These are phyloP conservation scores for Gambusia holbrooki DNA, from an alignment of 2,113 vertebrate genomes.

Conservation along the genomic window DNA sequence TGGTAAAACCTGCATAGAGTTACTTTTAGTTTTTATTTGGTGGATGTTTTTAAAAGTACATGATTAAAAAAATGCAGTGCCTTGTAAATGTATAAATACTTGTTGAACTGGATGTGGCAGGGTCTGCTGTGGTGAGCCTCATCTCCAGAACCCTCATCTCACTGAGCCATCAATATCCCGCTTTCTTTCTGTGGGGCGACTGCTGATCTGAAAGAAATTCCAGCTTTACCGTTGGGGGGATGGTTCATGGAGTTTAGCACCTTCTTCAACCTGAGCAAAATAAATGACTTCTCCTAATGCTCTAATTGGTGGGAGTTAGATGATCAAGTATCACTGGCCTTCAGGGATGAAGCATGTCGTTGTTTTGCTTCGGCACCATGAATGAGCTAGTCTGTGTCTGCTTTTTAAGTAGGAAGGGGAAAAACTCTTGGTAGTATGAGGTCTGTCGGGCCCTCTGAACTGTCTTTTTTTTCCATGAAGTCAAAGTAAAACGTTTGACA, in stretches of 20 bases:
- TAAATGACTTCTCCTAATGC: conserved; percentile 80
- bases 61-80: too few species aligned
- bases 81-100: too few species aligned
- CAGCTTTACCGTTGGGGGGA: conserved; percentile 76
- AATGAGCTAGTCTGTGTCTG: conserved; percentile 73
- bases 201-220: conserved; percentile 77
- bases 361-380: conserved; percentile 68
- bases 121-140: conserved; percentile 48
- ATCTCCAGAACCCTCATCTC: conserved; percentile 66
- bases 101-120: conserved; percentile 31
- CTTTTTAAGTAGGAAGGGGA: conserved; percentile 42
- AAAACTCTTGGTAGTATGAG: conserved; percentile 57
- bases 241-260: conserved; percentile 80
- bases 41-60: too few species aligned
- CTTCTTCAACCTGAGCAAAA: conserved; percentile 78
- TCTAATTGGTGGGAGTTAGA: conserved; percentile 79
- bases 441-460: conserved; percentile 64
- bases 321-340: conserved; percentile 77
- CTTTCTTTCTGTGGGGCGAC: conserved; percentile 65
- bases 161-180: conserved; percentile 64
- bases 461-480: conserved; percentile 59
- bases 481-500: conserved; percentile 72
- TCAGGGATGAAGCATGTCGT: conserved; percentile 69
- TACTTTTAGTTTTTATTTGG: too few species aligned
- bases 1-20: too few species aligned